These are phyloP conservation scores for Drosophila grimshawi DNA, from an alignment of 1,140 invertebrate species.

Conservation along the genomic window DNA sequence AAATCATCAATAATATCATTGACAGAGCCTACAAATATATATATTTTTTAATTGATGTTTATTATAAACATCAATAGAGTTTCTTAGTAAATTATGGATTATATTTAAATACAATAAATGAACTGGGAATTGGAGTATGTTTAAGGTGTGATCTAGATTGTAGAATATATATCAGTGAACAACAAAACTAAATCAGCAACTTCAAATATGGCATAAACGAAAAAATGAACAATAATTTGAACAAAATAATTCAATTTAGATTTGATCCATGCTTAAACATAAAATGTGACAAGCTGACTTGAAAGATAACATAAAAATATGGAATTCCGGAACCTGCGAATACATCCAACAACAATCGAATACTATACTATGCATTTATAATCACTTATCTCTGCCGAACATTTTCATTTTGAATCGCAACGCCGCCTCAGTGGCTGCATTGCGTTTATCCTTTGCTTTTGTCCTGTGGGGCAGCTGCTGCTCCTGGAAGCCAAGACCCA, in stretches of 20 bases:
- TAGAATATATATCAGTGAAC: not conserved
- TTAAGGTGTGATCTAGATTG: not conserved
- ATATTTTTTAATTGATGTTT: too few relatives aligned
- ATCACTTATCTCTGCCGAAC: constrained; percentile 29
- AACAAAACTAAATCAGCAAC: not conserved
- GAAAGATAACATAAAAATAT: not conserved
- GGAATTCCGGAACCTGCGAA: not conserved
- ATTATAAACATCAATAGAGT: too few relatives aligned
- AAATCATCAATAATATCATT: too few relatives aligned
- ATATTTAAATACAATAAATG: not conserved
- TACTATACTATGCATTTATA: not conserved
- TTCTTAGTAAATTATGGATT: not conserved
- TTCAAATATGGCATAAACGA: not conserved
- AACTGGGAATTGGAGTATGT: not conserved
- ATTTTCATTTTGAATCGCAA: constrained; percentile 60
- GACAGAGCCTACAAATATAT: too few relatives aligned
- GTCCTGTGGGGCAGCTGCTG: constrained; percentile 5
- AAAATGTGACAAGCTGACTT: not conserved
- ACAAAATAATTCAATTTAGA: not conserved
- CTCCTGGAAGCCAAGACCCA: constrained; percentile 10
- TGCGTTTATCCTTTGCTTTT: constrained; percentile 3
- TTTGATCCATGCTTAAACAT: not conserved
- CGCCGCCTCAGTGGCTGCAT: constrained; percentile 55
- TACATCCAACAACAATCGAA: constrained; percentile 1
- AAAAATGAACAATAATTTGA: not conserved